A percentile compares a stretch with the other conserved stretches of the same genome.
Conservation (phyloP, 2,888 invertebrate species). For the Aleiodes alternator region DNA sequence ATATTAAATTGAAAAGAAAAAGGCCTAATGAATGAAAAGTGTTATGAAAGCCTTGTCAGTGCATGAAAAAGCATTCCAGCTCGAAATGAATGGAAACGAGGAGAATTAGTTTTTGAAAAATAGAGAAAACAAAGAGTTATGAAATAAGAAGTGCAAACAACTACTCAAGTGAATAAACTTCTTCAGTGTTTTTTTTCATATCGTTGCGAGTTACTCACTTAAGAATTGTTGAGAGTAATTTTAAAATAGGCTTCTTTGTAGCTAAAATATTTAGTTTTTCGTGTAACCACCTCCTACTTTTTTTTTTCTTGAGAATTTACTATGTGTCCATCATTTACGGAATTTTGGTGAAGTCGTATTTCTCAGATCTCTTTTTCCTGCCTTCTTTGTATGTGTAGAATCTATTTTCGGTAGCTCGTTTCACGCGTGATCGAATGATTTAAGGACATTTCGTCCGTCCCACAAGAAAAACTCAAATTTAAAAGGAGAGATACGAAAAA, state of each 20-base stretch:
- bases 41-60: too few species aligned
- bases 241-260: conserved; percentile 38
- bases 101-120: background rate
- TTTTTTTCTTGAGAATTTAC: too few species aligned
- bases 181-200: background rate
- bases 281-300: conserved; percentile 24
- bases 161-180: background rate
- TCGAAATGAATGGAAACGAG: background rate
- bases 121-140: background rate
- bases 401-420: conserved; percentile 40
- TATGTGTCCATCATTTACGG: background rate
- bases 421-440: conserved; percentile 40
- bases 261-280: conserved; percentile 35
- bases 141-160: background rate
- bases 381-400: background rate
- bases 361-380: too few species aligned
- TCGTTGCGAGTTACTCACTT: conserved; percentile 1
- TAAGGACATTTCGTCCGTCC: conserved; percentile 5
- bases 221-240: conserved; percentile 39
- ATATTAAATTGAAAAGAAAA: too few species aligned
- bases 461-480: too few species aligned
- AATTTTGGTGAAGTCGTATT: too few species aligned
- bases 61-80: too few species aligned
- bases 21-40: too few species aligned
- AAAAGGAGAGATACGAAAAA: too few species aligned